A percentile compares a stretch with the other conserved stretches of the same genome.
These are phyloP conservation scores for Oreotrochilus melanogaster DNA, from an alignment of 2,113 vertebrate genomes.

Conservation along the genomic window DNA sequence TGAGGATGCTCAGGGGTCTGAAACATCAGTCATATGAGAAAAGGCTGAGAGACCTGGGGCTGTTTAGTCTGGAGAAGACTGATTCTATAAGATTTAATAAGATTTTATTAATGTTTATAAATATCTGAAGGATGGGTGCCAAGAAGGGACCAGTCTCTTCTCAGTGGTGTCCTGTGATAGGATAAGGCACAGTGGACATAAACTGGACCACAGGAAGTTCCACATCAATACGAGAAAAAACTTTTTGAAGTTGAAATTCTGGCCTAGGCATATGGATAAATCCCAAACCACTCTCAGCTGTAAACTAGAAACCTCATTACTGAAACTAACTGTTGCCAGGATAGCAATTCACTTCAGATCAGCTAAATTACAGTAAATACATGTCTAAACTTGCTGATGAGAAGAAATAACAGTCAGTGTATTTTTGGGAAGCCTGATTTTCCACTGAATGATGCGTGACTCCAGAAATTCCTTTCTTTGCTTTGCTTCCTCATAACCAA, in stretches of 20 bases:
- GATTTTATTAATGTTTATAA: too few relatives aligned
- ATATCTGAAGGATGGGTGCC: too few relatives aligned
- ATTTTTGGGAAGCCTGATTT: not conserved
- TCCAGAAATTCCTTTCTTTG: not conserved
- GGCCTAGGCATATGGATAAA: not conserved
- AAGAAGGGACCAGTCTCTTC: too few relatives aligned
- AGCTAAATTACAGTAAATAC: not conserved
- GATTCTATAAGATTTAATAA: too few relatives aligned
- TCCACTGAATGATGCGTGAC: not conserved
- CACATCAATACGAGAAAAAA: too few relatives aligned
- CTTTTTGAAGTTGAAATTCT: not conserved
- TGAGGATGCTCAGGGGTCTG: too few relatives aligned
- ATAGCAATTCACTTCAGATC: not conserved
- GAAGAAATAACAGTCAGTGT: not conserved
- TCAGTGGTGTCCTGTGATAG: too few relatives aligned
- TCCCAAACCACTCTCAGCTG: fast-evolving
- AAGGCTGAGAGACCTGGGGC: too few relatives aligned
- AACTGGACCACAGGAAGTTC: too few relatives aligned
- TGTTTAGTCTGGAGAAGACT: too few relatives aligned
- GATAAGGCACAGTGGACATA: too few relatives aligned
- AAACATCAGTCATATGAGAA: too few relatives aligned
- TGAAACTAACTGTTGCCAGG: not conserved
- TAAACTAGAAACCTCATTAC: not conserved
- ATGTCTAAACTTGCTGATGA: not conserved
- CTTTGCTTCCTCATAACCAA: not conserved